Conservation (phyloP, 2,797 vertebrate species). For the Poeciliopsis turneri region DNA sequence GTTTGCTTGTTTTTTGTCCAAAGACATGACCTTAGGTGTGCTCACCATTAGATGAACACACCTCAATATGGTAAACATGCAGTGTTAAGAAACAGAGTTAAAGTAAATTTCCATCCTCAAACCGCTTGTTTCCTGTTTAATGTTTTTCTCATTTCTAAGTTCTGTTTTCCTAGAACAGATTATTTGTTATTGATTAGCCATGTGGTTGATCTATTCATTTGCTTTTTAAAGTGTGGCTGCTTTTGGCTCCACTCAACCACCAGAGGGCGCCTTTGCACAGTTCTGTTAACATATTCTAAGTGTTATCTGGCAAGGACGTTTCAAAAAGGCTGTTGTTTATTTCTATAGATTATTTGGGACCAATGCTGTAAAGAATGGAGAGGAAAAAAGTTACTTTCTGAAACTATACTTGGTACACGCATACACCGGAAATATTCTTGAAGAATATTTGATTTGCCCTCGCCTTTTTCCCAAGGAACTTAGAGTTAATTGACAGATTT, state of each 20-base stretch:
- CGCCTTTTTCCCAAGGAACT: neutral
- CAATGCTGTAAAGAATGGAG: neutral
- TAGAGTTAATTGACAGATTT: neutral
- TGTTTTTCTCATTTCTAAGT: neutral
- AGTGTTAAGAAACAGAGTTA: neutral
- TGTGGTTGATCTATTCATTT: neutral
- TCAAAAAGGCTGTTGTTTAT: neutral
- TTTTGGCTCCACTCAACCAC: conserved; percentile 29
- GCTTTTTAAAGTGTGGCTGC: no score
- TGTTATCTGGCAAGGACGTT: neutral
- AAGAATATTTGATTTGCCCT: neutral
- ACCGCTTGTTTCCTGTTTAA: neutral
- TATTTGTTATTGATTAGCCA: neutral
- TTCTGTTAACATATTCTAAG: neutral
- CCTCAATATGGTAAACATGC: neutral
- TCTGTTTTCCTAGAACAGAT: neutral
- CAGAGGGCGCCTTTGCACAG: conserved; percentile 46
- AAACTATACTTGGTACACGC: neutral
- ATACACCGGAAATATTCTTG: neutral
- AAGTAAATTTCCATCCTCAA: neutral
- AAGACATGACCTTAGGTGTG: neutral
- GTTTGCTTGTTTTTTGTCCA: neutral
- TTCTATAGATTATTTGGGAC: neutral
- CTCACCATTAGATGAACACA: neutral
- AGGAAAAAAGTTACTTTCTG: neutral